A percentile compares a stretch with the other conserved stretches of the same genome.
Evolutionary conservation across 1,140 invertebrate species (phyloP).

Genomic region (Heliothis virescens): DNA sequence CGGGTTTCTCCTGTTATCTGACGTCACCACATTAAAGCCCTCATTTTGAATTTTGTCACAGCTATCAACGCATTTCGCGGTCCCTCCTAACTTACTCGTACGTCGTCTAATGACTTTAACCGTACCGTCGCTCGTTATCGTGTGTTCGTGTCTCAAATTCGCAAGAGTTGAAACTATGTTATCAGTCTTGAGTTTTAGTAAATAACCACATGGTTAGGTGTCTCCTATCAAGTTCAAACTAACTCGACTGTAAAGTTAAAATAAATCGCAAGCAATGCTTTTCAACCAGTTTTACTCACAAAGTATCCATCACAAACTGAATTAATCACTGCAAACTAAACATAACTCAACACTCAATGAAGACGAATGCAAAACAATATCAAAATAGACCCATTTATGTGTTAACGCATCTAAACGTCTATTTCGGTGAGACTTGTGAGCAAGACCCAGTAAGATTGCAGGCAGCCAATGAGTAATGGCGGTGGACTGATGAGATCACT

Average conservation of each 20-base stretch:
- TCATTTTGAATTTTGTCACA: slow-evolving; percentile 46
- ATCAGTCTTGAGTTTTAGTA: not conserved
- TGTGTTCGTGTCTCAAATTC: not conserved
- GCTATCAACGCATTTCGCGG: slow-evolving; percentile 30
- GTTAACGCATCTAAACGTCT: slow-evolving; percentile 27
- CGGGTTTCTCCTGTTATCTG: slow-evolving; percentile 6
- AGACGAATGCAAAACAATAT: slow-evolving; percentile 31
- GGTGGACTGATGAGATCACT: slow-evolving; percentile 74
- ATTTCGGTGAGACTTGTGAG: slow-evolving; percentile 27
- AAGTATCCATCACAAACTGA: not conserved
- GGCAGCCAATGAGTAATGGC: slow-evolving; percentile 73
- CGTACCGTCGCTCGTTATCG: slow-evolving; percentile 8
- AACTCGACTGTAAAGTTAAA: no score
- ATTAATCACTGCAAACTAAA: not conserved
- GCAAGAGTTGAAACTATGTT: slow-evolving; percentile 2
- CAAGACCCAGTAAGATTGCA: slow-evolving; percentile 9
- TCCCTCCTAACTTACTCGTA: not conserved
- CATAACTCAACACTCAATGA: slow-evolving; percentile 28
- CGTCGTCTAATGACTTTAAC: slow-evolving; percentile 28
- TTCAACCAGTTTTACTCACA: no score
- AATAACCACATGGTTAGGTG: not conserved
- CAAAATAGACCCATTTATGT: not conserved
- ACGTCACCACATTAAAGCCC: slow-evolving; percentile 33
- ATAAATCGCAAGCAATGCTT: no score
- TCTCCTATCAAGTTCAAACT: no score